phyloP scores from a whole-genome alignment of 2,113 vertebrate species.

The Ctenodactylus gundi region DNA sequence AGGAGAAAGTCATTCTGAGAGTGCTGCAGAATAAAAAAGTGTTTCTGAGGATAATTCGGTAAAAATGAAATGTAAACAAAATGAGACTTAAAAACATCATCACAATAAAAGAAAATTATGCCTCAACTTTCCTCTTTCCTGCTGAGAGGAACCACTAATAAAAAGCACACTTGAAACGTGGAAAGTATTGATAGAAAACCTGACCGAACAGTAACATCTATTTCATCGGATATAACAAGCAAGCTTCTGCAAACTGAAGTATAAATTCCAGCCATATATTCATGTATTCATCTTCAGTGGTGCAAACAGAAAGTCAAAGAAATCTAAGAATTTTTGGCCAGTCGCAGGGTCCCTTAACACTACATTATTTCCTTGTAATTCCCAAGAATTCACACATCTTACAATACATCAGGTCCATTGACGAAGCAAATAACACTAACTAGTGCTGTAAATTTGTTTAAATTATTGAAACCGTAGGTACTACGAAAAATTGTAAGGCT shows the following conservation, averaged over 20 bases:
- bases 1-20: conserved; percentile 1
- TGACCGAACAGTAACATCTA: background rate
- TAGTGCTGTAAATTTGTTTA: background rate
- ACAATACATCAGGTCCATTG: background rate
- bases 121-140: background rate
- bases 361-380: background rate
- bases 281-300: background rate
- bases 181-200: background rate
- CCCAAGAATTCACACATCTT: background rate
- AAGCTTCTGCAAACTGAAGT: background rate
- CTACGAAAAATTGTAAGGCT: background rate
- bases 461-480: background rate
- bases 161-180: background rate
- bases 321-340: background rate
- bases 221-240: background rate
- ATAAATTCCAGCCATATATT: background rate
- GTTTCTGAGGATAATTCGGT: conserved; percentile 23
- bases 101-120: background rate
- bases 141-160: background rate
- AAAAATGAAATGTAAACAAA: conserved; percentile 54
- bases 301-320: background rate
- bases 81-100: background rate
- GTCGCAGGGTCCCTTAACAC: background rate
- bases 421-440: background rate
- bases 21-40: conserved; percentile 40